A percentile compares a stretch with the other conserved stretches of the same genome.
phyloP scores from a whole-genome alignment of 2,113 vertebrate genomes.

The Misgurnus mizolepis region DNA sequence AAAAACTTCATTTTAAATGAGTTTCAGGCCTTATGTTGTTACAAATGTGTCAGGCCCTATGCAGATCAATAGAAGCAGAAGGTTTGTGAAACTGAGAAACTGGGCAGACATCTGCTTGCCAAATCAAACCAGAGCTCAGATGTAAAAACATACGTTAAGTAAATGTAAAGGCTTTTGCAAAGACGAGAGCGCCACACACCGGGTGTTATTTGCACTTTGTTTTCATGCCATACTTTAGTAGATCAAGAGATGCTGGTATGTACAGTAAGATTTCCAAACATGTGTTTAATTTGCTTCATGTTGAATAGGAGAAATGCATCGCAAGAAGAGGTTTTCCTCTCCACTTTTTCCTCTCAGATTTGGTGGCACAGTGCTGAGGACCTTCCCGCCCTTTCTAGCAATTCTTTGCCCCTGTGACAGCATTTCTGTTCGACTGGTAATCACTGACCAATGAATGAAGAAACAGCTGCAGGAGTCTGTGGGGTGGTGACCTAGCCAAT shows the following conservation, averaged over 20 bases:
- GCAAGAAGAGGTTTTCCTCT: neutral
- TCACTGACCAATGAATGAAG: slow-evolving; percentile 38
- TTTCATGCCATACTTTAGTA: slow-evolving; percentile 13
- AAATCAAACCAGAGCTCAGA: slow-evolving; percentile 52
- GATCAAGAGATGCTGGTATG: slow-evolving; percentile 3
- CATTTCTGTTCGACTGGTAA: slow-evolving; percentile 58
- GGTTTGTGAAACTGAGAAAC: neutral
- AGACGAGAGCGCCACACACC: neutral
- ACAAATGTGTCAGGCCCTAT: too few relatives aligned
- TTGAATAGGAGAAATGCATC: neutral
- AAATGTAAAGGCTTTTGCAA: neutral
- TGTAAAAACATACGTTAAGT: slow-evolving; percentile 52
- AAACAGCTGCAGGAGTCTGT: slow-evolving; percentile 46
- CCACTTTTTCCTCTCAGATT: neutral
- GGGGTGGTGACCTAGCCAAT: slow-evolving; percentile 65
- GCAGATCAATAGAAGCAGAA: neutral
- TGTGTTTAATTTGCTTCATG: slow-evolving; percentile 18
- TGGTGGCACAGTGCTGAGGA: neutral
- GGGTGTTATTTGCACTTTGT: too few relatives aligned
- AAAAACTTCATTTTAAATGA: too few relatives aligned
- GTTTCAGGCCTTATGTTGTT: too few relatives aligned
- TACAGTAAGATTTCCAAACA: neutral
- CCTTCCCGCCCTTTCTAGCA: slow-evolving; percentile 14
- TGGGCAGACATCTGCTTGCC: slow-evolving; percentile 53
- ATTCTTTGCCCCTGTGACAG: slow-evolving; percentile 55